These are phyloP conservation scores for Brachyopa scutellaris DNA, from an alignment of 2,888 invertebrate species.

Conservation along the genomic window DNA sequence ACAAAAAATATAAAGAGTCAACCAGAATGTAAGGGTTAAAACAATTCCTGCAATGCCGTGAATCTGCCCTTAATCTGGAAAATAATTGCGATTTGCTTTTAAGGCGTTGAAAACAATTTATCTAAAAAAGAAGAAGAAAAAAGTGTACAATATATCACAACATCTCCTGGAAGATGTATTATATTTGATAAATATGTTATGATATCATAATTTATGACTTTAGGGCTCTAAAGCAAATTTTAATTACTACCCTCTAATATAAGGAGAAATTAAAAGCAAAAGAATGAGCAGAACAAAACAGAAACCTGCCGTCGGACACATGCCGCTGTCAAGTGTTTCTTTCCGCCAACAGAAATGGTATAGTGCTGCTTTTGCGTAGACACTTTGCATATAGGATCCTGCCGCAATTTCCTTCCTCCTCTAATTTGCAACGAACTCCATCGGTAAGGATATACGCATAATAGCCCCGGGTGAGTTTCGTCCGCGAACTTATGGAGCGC, in stretches of 20 bases:
- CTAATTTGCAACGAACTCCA: conserved; percentile 58
- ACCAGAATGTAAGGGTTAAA: too few relatives aligned
- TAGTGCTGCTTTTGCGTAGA: conserved; percentile 55
- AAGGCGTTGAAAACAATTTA: conserved; percentile 1
- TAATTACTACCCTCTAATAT: conserved; percentile 68
- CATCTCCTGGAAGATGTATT: conserved; percentile 56
- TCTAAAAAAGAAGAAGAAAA: background rate
- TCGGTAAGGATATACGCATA: conserved; percentile 53
- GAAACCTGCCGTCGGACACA: conserved; percentile 66
- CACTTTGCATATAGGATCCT: conserved; percentile 71
- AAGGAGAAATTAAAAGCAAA: conserved; percentile 23
- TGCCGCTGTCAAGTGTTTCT: conserved; percentile 71
- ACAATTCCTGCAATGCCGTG: too few relatives aligned
- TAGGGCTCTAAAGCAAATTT: conserved; percentile 69
- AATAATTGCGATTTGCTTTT: background rate
- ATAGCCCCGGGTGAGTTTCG: conserved; percentile 53
- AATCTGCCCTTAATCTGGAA: too few relatives aligned
- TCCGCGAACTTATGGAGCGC: conserved; percentile 68
- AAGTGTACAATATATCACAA: conserved; percentile 64
- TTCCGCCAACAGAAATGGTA: conserved; percentile 64
- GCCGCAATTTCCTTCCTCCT: conserved; percentile 63
- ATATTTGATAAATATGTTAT: conserved; percentile 65
- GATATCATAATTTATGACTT: conserved; percentile 68
- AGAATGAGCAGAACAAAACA: background rate
- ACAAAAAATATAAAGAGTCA: too few relatives aligned